phyloP scores from a whole-genome alignment of 2,888 invertebrate species.

The Diadegma fenestrale region DNA sequence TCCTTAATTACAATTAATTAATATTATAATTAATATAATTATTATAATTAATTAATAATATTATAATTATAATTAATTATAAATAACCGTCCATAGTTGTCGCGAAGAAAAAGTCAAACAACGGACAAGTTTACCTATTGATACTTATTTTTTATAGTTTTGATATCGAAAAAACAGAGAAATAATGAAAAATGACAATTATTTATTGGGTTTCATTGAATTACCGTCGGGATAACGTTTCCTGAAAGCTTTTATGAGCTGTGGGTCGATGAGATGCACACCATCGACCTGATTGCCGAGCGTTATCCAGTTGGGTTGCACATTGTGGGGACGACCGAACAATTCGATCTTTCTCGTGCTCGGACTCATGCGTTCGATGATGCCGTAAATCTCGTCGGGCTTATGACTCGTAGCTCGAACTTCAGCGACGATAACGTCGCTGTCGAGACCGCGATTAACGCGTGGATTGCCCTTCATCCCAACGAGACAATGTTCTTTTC shows the following conservation, averaged over 20 bases:
- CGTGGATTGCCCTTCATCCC: constrained; percentile 98
- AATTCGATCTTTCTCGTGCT: constrained; percentile 98
- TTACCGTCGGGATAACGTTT: constrained; percentile 97
- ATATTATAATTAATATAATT: no score
- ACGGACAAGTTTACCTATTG: not conserved
- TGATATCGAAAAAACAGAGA: constrained; percentile 36
- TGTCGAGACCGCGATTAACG: constrained; percentile 96
- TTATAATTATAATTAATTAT: no score
- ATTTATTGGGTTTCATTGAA: constrained; percentile 86
- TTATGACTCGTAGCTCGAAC: constrained; percentile 99
- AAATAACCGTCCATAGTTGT: not conserved
- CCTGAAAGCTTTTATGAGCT: constrained; percentile 94
- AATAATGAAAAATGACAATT: constrained; percentile 52
- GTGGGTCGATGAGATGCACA: constrained; percentile 96
- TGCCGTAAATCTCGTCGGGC: constrained; percentile 99
- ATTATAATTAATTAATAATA: no score
- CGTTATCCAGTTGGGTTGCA: constrained; percentile 99
- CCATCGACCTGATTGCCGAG: constrained; percentile 99
- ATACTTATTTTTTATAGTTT: constrained; percentile 42
- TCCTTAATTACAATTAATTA: no score
- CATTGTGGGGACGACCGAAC: constrained; percentile 98
- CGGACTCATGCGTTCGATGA: constrained; percentile 97
- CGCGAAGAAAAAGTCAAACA: not conserved
- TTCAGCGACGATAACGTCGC: constrained; percentile 99
- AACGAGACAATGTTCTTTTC: constrained; percentile 98